phyloP scores from a whole-genome alignment of 1,140 invertebrate genomes.

The Laupala kohalensis region DNA sequence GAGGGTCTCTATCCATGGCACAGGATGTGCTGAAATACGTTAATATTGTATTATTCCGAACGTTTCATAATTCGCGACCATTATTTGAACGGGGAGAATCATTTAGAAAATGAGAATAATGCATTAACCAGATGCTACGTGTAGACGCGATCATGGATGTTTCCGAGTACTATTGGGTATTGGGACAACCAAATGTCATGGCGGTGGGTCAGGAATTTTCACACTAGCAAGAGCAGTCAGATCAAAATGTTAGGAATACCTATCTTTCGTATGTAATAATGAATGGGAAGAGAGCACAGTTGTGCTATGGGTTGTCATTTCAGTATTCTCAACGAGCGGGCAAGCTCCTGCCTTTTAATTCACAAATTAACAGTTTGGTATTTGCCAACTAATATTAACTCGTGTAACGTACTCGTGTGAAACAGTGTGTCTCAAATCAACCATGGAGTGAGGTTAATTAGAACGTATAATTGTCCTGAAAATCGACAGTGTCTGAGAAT shows the following conservation, averaged over 20 bases:
- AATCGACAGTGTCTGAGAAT: too few species aligned
- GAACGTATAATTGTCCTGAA: neutral
- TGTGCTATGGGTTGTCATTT: neutral
- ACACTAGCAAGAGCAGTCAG: too few species aligned
- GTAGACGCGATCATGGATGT: neutral
- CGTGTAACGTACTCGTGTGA: neutral
- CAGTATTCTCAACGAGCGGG: neutral
- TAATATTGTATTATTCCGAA: neutral
- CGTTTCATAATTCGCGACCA: neutral
- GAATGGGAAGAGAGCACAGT: too few species aligned
- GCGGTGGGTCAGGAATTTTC: too few species aligned
- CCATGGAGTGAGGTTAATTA: neutral
- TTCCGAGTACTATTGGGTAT: too few species aligned
- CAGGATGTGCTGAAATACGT: too few species aligned
- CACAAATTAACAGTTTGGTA: neutral
- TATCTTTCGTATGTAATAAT: too few species aligned
- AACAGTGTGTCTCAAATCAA: neutral
- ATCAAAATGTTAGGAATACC: too few species aligned
- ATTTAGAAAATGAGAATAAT: neutral
- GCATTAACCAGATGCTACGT: neutral
- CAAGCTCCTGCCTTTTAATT: neutral
- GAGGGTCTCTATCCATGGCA: too few species aligned
- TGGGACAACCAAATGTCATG: too few species aligned
- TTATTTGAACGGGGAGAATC: too few species aligned
- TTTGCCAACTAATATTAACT: neutral